A percentile compares a stretch with the other conserved stretches of the same genome.
phyloP scores from a whole-genome alignment of 1,140 invertebrate genomes.

The Octopus bimaculoides region DNA sequence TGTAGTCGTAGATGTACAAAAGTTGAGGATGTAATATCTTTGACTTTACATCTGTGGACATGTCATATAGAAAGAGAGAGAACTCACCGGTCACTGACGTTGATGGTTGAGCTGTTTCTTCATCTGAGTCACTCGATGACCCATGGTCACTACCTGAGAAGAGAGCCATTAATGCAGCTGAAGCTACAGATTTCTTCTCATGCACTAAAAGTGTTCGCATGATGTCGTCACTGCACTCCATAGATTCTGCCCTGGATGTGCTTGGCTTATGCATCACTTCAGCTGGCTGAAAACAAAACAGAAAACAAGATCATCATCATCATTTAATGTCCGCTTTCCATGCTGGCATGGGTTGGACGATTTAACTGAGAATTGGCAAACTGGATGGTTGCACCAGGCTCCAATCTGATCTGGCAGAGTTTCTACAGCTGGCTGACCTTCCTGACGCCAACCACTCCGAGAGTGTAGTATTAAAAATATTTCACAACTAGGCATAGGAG shows the following conservation, averaged over 20 bases:
- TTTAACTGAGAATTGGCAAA: too few species aligned
- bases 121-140: constrained; percentile 35
- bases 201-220: constrained; percentile 88
- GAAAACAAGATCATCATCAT: background rate
- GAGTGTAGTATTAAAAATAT: too few species aligned
- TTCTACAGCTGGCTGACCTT: too few species aligned
- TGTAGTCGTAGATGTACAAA: too few species aligned
- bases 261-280: background rate
- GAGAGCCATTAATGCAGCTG: constrained; percentile 26
- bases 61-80: background rate
- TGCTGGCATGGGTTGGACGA: too few species aligned
- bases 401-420: too few species aligned
- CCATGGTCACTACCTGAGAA: constrained; percentile 41
- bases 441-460: too few species aligned
- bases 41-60: too few species aligned
- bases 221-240: constrained; percentile 70
- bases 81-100: constrained; percentile 6
- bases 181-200: constrained; percentile 71
- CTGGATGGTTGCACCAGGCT: too few species aligned
- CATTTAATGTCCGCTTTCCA: too few species aligned
- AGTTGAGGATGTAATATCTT: too few species aligned
- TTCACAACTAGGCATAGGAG: too few species aligned
- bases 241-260: constrained; percentile 20
- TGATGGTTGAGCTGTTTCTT: constrained; percentile 23
- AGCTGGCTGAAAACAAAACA: background rate